Base-by-base conservation (phyloP, 2,797 vertebrate species). In the Rhabdomys pumilio region DNA sequence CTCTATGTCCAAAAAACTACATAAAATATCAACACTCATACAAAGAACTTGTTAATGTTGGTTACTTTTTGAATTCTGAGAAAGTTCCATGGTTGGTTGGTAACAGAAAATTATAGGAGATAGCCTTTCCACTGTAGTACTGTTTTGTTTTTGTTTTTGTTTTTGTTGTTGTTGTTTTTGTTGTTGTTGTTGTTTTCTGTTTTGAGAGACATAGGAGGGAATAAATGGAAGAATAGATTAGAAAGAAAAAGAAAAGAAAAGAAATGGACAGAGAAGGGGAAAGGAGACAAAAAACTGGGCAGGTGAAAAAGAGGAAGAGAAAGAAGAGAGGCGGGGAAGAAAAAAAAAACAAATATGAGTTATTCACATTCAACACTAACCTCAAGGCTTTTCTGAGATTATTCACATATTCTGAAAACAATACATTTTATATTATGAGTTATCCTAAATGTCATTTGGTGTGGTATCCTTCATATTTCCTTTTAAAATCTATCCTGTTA, bases 341-440 rank as follows among this genome's bases (percentile, higher is more conserved):
- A 9, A 10, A 22, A 44, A 55, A 2, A 31, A 55, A 22, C 44
- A 2, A n/a, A 41, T 19, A 89, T 19, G 31, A 72, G 3, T 20
- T 5, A 84, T 69, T 91, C 79, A 59, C 4, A 41, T 69, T 76
- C 13, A 77, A 17, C 57, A 73, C 17, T 55, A 91, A 75, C 57
- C 59, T 50, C 8, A 90, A 95, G 1, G 1, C 55, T 72, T 95
- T 12, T 55, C 24, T 63, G 59, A 55, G 13, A 83, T 41, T 55
- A 93, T 65, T 91, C 41, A 89, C 55, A 83, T 95, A 53, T 72
- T 92, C 94, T 88, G 47, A 53, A 80, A 91, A 83, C 96, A 65
- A n/a, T 59, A 67, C 55, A 50, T 11, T 50, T 50, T 50, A 50
- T 76, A 87, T 76, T 11, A 19, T 72, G 3, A 53, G 22, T 94